Base-by-base conservation (phyloP, 1,140 invertebrate genomes). In the Zeugodacus cucurbitae region DNA sequence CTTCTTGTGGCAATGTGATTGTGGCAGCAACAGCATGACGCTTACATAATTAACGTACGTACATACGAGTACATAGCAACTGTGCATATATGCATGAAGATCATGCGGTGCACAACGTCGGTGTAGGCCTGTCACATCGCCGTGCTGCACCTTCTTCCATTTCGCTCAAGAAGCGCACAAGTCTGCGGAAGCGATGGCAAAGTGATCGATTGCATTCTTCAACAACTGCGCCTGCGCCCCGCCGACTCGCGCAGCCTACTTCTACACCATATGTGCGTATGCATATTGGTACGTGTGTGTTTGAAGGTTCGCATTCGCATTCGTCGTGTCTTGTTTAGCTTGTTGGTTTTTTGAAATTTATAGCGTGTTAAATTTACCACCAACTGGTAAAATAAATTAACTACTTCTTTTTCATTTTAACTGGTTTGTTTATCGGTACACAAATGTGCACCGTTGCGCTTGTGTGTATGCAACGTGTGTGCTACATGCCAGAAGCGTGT, bases 351-450 rank as follows among this genome's bases (percentile, higher is more conserved):
- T 7, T 74, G 32, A 41, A 74, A 74, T 74, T 74, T 74, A 37
- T 74, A 74, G 70, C 37, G 70, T 74, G 70, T 74, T 74, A 74
- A 74, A 74, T 74, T 74, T 74, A 74, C 70, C 70, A 74, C 70
- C 34, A 74, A 41, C 70, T 74, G 70, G 70, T 74, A 74, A 74
- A 74, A 74, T 74, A 41, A 74, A 74, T 74, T 74, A 74, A 74
- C 70, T 74, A 74, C 37, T 74, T 74, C 70, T 74, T 74, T 26
- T 74, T 74, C 22, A 74, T 74, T 74, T 74, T 41, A 41, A 74
- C 70, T 74, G 22, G 41, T 44, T 41, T 74, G 20, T 74, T 74
- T 44, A n/a, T 37, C 34, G 34, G 70, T 82, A 82, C 37, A 74
- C 32, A 74, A 34, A 74, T 32, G 34, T 32, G 64, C 64, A 67